Percentiles rank a stretch among this genome's conserved stretches.
These are phyloP conservation scores for Leguminivora glycinivorella DNA, from an alignment of 1,140 invertebrate genomes.

Conservation along the genomic window DNA sequence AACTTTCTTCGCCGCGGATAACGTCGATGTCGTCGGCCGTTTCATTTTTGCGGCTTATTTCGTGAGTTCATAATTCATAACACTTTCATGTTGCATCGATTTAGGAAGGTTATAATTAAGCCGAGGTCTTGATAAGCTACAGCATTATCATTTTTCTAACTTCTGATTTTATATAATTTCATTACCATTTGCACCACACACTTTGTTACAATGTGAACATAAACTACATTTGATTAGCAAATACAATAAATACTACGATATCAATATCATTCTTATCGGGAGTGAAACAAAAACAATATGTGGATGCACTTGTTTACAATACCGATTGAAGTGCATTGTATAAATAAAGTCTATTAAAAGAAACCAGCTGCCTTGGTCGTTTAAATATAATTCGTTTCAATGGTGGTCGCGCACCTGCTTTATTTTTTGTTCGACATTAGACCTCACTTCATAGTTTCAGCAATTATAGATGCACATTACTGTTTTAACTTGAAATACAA, in stretches of 20 bases:
- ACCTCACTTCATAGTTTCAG: slow-evolving; percentile 7
- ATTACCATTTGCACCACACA: neutral
- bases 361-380: slow-evolving; percentile 38
- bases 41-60: slow-evolving; percentile 22
- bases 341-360: slow-evolving; percentile 36
- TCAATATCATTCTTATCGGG: neutral
- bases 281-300: neutral
- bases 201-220: neutral
- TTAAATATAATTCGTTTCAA: slow-evolving; percentile 38
- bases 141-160: neutral
- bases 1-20: slow-evolving; percentile 22
- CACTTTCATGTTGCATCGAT: slow-evolving; percentile 6
- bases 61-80: slow-evolving; percentile 17
- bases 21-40: slow-evolving; percentile 15
- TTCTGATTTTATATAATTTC: too few relatives aligned
- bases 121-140: neutral
- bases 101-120: slow-evolving; percentile 15
- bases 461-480: slow-evolving; percentile 1
- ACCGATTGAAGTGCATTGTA: slow-evolving; percentile 21
- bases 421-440: slow-evolving; percentile 38
- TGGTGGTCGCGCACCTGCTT: slow-evolving; percentile 39
- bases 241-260: neutral
- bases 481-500: neutral
- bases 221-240: neutral
- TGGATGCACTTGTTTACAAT: neutral